A percentile compares a stretch with the other conserved stretches of the same genome.
Evolutionary conservation across 37 sponge, comb jelly and placozoan species (phyloP).

Genomic region (Mnemiopsis leidyi): DNA sequence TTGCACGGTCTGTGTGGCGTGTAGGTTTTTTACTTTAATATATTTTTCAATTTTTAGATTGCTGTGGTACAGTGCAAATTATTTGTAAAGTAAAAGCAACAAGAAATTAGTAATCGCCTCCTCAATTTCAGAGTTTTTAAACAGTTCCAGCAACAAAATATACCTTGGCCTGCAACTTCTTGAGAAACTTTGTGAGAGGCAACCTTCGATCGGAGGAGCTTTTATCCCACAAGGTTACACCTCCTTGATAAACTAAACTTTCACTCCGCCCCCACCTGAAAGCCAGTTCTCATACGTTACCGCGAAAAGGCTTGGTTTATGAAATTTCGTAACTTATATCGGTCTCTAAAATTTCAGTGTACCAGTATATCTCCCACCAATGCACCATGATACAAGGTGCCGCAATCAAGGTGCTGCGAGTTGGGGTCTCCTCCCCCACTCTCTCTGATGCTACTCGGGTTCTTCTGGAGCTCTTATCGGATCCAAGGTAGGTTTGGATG

Average conservation of each 20-base stretch:
- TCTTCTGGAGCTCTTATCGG: neutral
- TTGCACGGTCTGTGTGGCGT: too few species aligned
- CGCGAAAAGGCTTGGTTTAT: too few species aligned
- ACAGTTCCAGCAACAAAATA: constrained; percentile 47
- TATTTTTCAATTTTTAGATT: too few species aligned
- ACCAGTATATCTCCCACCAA: neutral
- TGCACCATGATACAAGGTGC: constrained; percentile 12
- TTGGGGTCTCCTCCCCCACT: neutral
- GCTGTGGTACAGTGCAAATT: too few species aligned
- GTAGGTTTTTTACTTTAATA: too few species aligned
- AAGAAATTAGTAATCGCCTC: too few species aligned
- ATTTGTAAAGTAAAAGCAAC: too few species aligned
- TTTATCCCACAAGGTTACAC: constrained; percentile 50
- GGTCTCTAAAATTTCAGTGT: constrained; percentile 37
- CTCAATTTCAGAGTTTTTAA: constrained; percentile 60
- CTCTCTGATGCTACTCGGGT: neutral
- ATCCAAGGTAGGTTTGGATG: neutral
- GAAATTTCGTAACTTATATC: too few species aligned
- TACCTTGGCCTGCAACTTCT: constrained; percentile 34
- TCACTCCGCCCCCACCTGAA: too few species aligned
- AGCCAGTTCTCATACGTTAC: too few species aligned
- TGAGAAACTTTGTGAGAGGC: neutral
- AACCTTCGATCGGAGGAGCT: constrained; percentile 18
- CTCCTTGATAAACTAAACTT: too few species aligned
- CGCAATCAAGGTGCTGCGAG: constrained; percentile 8